A percentile compares a stretch with the other conserved stretches of the same genome.
These are phyloP conservation scores for Hypomecis atomaria DNA, from an alignment of 2,888 invertebrate species.

Conservation along the genomic window DNA sequence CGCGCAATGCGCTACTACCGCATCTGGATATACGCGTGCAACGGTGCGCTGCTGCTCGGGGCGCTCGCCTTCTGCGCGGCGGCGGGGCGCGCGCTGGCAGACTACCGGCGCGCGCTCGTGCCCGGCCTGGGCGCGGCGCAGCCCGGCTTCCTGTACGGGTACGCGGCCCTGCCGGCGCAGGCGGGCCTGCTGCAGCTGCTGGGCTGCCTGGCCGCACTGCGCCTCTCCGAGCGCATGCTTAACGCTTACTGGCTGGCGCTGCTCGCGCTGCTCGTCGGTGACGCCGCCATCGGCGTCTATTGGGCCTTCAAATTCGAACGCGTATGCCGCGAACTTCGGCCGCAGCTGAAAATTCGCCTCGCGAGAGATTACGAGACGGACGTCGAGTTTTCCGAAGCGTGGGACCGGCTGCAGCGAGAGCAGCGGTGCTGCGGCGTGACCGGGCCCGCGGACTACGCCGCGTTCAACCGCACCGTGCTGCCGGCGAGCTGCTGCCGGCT, in stretches of 20 bases:
- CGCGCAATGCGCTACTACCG: slow-evolving; percentile 92
- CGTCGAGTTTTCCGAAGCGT: slow-evolving; percentile 89
- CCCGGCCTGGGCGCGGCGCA: slow-evolving; percentile 91
- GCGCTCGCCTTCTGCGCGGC: slow-evolving; percentile 92
- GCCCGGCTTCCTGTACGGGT: slow-evolving; percentile 93
- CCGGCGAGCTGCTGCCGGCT: slow-evolving; percentile 79
- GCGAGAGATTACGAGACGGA: slow-evolving; percentile 90
- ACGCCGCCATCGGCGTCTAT: slow-evolving; percentile 92
- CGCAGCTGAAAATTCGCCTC: slow-evolving; percentile 85
- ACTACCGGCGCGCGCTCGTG: slow-evolving; percentile 89
- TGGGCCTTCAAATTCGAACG: slow-evolving; percentile 93
- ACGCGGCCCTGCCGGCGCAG: slow-evolving; percentile 91
- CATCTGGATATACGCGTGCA: slow-evolving; percentile 97
- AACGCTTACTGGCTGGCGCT: slow-evolving; percentile 94
- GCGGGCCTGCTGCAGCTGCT: slow-evolving; percentile 88
- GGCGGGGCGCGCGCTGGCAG: slow-evolving; percentile 89
- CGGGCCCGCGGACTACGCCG: slow-evolving; percentile 83
- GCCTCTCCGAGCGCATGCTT: slow-evolving; percentile 91
- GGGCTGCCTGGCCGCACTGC: slow-evolving; percentile 92
- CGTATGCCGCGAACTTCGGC: slow-evolving; percentile 90
- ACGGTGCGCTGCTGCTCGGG: slow-evolving; percentile 93
- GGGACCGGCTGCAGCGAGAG: slow-evolving; percentile 91
- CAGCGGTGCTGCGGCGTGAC: slow-evolving; percentile 92
- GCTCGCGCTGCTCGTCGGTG: slow-evolving; percentile 91
- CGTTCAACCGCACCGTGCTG: slow-evolving; percentile 71